A percentile compares a stretch with the other conserved stretches of the same genome.
phyloP scores from a whole-genome alignment of 2,113 vertebrate genomes.

The Rallus limicola region DNA sequence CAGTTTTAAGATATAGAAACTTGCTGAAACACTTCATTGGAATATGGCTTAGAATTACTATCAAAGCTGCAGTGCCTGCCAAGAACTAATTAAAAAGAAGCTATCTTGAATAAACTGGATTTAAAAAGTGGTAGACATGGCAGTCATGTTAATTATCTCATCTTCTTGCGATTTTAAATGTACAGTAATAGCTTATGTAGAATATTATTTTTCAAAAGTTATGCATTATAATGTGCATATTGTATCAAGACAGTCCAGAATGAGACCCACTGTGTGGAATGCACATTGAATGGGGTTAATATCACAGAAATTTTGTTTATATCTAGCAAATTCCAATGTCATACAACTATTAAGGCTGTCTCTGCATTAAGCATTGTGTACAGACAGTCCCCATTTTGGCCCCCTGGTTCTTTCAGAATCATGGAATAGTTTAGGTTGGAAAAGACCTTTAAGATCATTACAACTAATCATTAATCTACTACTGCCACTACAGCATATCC shows the following conservation, averaged over 20 bases:
- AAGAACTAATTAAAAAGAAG: conserved; percentile 68
- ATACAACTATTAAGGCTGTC: not conserved
- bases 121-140: not conserved
- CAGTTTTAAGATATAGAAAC: not conserved
- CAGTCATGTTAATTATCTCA: conserved; percentile 44
- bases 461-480: too few species aligned
- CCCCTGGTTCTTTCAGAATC: not conserved
- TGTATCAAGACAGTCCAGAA: not conserved
- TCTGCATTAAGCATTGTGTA: not conserved
- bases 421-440: too few species aligned
- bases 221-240: not conserved
- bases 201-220: not conserved
- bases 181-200: not conserved
- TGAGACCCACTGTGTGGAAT: not conserved
- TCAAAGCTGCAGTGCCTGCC: conserved; percentile 25
- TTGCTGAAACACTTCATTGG: conserved; percentile 7
- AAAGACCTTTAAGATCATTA: too few species aligned
- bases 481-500: too few species aligned
- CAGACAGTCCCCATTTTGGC: not conserved
- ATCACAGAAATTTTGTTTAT: not conserved
- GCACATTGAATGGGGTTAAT: not conserved
- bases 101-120: conserved; percentile 8
- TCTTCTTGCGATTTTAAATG: conserved; percentile 3
- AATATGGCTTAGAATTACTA: conserved; percentile 31
- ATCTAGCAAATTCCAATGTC: not conserved